Percentiles rank a stretch among this genome's conserved stretches.
Evolutionary conservation across 2,797 vertebrate species (phyloP).

Genomic region (Characodon lateralis): DNA sequence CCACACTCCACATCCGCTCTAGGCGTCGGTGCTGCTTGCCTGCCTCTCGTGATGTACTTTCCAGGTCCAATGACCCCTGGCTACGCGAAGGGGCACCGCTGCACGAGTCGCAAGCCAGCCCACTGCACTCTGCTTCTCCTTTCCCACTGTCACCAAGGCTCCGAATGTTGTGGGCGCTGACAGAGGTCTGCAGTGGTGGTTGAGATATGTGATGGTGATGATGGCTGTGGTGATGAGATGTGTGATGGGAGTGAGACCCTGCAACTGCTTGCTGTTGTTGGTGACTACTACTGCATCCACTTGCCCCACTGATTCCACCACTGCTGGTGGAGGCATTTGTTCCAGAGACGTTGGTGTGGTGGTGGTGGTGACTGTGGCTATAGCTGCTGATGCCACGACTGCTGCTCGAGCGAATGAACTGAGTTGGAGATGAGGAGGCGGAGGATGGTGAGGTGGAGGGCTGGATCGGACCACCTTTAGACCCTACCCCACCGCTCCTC

Average conservation of each 20-base stretch:
- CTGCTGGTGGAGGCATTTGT: constrained; percentile 51
- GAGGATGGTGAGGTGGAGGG: constrained; percentile 74
- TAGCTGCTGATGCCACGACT: constrained; percentile 50
- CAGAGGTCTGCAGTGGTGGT: constrained; percentile 84
- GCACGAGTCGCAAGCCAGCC: constrained; percentile 80
- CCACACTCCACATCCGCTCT: constrained; percentile 94
- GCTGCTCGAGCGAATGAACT: constrained; percentile 65
- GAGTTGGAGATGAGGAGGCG: constrained; percentile 76
- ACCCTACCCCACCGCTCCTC: constrained; percentile 61
- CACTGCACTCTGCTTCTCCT: constrained; percentile 77
- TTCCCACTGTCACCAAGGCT: constrained; percentile 82
- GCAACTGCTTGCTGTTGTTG: constrained; percentile 36
- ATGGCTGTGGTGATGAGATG: constrained; percentile 64
- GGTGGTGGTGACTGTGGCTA: constrained; percentile 72
- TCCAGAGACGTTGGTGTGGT: constrained; percentile 34
- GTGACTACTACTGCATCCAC: constrained; percentile 52
- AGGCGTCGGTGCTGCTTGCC: constrained; percentile 87
- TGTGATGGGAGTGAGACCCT: constrained; percentile 72
- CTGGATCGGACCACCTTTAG: constrained; percentile 63
- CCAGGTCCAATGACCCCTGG: constrained; percentile 89
- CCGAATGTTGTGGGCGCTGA: constrained; percentile 85
- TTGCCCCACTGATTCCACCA: constrained; percentile 42
- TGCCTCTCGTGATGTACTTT: constrained; percentile 84
- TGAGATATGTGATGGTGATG: constrained; percentile 81
- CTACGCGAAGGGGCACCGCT: constrained; percentile 75